Percentiles rank a stretch among this genome's conserved stretches.
phyloP scores from a whole-genome alignment of 2,113 vertebrate genomes.

The Lipophrys pholis region DNA sequence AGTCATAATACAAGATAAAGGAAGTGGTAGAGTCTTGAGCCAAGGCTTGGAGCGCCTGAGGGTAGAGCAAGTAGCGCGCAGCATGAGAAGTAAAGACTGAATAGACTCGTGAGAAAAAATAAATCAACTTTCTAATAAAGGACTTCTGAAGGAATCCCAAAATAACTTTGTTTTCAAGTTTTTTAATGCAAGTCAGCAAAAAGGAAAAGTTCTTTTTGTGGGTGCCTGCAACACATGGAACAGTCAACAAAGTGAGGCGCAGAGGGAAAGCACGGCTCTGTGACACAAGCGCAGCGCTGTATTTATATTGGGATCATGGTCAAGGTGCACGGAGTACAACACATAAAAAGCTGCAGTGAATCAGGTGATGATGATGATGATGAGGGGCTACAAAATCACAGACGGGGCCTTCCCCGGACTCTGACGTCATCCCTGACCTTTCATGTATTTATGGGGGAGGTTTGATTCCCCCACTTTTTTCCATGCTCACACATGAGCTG shows the following conservation, averaged over 20 bases:
- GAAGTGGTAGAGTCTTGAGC: constrained; percentile 44
- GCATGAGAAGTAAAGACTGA: constrained; percentile 35
- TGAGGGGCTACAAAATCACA: constrained; percentile 64
- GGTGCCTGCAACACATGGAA: constrained; percentile 25
- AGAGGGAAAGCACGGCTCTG: constrained; percentile 43
- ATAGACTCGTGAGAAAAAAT: constrained; percentile 43
- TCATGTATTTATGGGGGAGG: constrained; percentile 80
- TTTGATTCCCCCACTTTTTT: constrained; percentile 77
- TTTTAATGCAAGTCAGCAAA: constrained; percentile 54
- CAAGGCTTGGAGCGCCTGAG: constrained; percentile 21
- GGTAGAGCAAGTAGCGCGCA: constrained; percentile 43
- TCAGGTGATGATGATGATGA: constrained; percentile 47
- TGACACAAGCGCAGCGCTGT: constrained; percentile 43
- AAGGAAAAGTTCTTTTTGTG: constrained; percentile 37
- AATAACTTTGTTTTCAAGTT: constrained; percentile 61
- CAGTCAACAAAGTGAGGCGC: constrained; percentile 39
- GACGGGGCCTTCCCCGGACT: constrained; percentile 52
- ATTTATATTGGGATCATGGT: constrained; percentile 62
- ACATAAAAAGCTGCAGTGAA: constrained; percentile 64
- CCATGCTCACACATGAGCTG: constrained; percentile 76
- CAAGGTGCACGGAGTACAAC: constrained; percentile 68
- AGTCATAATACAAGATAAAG: constrained; percentile 66
- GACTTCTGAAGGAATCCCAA: constrained; percentile 52
- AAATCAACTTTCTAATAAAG: constrained; percentile 40
- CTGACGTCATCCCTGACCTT: constrained; percentile 81